Evolutionary conservation across 92 coral and sea anemone species (phyloP).

Genomic region (Hydrozoanthus gracilis): DNA sequence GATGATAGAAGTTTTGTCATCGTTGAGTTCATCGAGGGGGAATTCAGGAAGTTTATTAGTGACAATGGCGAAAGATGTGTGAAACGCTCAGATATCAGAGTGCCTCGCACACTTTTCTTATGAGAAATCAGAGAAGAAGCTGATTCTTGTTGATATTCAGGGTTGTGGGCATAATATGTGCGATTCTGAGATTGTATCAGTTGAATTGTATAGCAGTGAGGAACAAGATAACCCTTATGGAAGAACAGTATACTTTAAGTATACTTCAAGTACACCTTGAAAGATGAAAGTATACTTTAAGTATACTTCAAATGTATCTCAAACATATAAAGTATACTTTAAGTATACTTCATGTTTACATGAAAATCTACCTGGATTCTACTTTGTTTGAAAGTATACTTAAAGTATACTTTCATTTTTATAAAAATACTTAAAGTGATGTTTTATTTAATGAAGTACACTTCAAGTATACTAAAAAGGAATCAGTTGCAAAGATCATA

Average conservation of each 20-base stretch:
- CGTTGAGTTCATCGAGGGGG: slow-evolving; percentile 70
- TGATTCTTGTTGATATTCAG: slow-evolving; percentile 70
- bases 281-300: background rate
- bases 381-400: background rate
- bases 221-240: background rate
- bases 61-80: slow-evolving; percentile 68
- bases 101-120: slow-evolving; percentile 72
- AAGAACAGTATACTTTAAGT: background rate
- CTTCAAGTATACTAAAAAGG: too few species aligned
- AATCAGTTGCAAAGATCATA: too few species aligned
- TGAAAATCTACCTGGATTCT: too few species aligned
- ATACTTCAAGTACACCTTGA: background rate
- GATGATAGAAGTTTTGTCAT: slow-evolving; percentile 55
- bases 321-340: too few species aligned
- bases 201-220: slow-evolving; percentile 36
- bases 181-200: slow-evolving; percentile 77
- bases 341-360: too few species aligned
- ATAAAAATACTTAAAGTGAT: background rate
- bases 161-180: slow-evolving; percentile 66
- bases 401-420: background rate
- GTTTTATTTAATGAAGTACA: too few species aligned
- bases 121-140: slow-evolving; percentile 66
- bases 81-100: slow-evolving; percentile 41
- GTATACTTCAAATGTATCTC: background rate
- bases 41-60: slow-evolving; percentile 67